These are phyloP conservation scores for Pampusana beccarii DNA, from an alignment of 2,113 vertebrate species.

Conservation along the genomic window DNA sequence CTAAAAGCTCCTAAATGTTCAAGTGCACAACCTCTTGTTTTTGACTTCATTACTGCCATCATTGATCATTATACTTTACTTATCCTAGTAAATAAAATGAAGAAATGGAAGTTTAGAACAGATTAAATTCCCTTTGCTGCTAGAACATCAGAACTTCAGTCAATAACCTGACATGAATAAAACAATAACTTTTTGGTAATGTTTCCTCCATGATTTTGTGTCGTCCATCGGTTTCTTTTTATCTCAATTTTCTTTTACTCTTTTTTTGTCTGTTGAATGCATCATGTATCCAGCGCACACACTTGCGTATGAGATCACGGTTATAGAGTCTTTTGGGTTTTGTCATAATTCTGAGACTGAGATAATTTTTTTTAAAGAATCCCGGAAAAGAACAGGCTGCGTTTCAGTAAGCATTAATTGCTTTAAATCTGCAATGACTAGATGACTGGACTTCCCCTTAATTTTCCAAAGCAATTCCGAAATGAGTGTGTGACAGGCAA, in stretches of 20 bases:
- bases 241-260: background rate
- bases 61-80: background rate
- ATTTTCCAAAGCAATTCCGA: constrained; percentile 14
- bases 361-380: background rate
- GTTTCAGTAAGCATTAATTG: background rate
- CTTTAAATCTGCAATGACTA: background rate
- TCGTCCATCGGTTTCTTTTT: background rate
- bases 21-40: background rate
- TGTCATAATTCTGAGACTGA: background rate
- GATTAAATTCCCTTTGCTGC: background rate
- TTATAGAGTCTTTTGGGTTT: background rate
- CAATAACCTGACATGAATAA: background rate
- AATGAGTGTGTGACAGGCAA: background rate
- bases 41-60: background rate
- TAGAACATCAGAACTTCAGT: background rate
- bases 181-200: background rate
- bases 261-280: background rate
- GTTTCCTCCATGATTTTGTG: background rate
- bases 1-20: background rate
- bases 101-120: background rate
- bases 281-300: background rate
- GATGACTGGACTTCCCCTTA: background rate
- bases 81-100: background rate
- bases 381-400: background rate
- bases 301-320: background rate